Percentiles rank a stretch among this genome's conserved stretches.
These are phyloP conservation scores for Pollenia angustigena DNA, from an alignment of 2,888 invertebrate species.

Conservation along the genomic window DNA sequence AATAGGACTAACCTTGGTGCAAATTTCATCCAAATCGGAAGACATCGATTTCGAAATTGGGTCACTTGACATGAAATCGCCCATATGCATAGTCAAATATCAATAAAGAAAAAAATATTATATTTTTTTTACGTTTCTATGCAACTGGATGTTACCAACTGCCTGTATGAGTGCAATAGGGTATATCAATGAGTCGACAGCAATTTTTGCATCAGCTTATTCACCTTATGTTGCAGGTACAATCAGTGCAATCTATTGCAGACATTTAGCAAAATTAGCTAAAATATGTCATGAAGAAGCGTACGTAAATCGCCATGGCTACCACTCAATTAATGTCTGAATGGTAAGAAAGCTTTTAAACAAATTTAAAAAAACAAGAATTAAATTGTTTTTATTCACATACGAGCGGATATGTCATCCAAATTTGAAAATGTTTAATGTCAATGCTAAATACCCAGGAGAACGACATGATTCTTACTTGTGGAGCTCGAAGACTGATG, in stretches of 20 bases:
- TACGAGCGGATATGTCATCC: constrained; percentile 20
- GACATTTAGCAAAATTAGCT: constrained; percentile 13
- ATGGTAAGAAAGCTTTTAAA: constrained; percentile 13
- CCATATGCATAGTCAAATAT: neutral
- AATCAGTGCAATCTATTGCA: constrained; percentile 25
- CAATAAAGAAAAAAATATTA: too few relatives aligned
- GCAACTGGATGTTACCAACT: constrained; percentile 33
- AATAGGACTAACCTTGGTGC: too few relatives aligned
- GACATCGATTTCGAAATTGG: too few relatives aligned
- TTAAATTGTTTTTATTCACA: neutral
- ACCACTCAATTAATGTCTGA: constrained; percentile 23
- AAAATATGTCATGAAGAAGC: constrained; percentile 20
- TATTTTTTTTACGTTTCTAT: neutral
- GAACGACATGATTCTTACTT: constrained; percentile 34
- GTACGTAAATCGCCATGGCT: constrained; percentile 28
- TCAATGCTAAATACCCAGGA: neutral
- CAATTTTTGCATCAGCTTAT: constrained; percentile 8
- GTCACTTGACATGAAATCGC: too few relatives aligned
- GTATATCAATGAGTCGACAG: constrained; percentile 1
- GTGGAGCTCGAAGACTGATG: constrained; percentile 35
- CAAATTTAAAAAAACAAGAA: neutral
- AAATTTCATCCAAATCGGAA: too few relatives aligned
- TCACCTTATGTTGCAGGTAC: constrained; percentile 26
- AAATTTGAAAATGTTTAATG: neutral
- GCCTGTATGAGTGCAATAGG: constrained; percentile 19